Base-by-base conservation (phyloP, 2,888 invertebrate species). In the Serripes groenlandicus region DNA sequence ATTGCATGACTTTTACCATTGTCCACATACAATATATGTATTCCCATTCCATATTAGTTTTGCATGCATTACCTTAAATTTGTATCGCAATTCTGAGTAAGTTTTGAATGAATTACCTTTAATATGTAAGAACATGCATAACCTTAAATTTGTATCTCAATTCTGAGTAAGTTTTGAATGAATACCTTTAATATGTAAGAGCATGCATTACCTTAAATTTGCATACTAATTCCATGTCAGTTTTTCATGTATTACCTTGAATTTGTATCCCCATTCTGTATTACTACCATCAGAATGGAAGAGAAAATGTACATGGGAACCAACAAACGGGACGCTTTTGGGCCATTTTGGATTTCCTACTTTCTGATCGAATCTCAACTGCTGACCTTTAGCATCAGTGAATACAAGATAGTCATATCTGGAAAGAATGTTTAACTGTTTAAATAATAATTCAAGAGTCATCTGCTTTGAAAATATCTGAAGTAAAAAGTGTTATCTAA, bases 251-350 rank as follows among this genome's bases (percentile, higher is more conserved):
- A 1, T 49, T 69, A 93, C 94, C 88, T 92, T 93, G 81, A 94
- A 94, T 87, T 94, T 94, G 88, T 94, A 94, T 26, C 94, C 94
- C 94, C 94, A 94, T 71, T 94, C 94, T 37, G 92, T 93, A 88
- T 94, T 94, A 83, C 93, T 92, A 88, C 93, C 91, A 88, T 94
- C 94, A 0, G 94, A 93, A 60, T 93, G 93, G 76, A 94, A 94
- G 69, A 92, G 88, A 86, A 94, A 94, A 73, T 93, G 93, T 0
- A 94, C 90, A 78, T 93, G 91, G 11, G 93, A 92, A 3, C 93
- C 93, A 64, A 89, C 89, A 85, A 94, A 94, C 23, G 88, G 90
- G 32, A 92, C 89, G 30, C 88, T 87, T 66, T 85, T 88, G 0
- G 93, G 94, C 94, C 94, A 94, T 73, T 92, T 92, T n/a, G 91